Base-by-base conservation (phyloP, 2,888 invertebrate genomes). In the Polydrusus cervinus region DNA sequence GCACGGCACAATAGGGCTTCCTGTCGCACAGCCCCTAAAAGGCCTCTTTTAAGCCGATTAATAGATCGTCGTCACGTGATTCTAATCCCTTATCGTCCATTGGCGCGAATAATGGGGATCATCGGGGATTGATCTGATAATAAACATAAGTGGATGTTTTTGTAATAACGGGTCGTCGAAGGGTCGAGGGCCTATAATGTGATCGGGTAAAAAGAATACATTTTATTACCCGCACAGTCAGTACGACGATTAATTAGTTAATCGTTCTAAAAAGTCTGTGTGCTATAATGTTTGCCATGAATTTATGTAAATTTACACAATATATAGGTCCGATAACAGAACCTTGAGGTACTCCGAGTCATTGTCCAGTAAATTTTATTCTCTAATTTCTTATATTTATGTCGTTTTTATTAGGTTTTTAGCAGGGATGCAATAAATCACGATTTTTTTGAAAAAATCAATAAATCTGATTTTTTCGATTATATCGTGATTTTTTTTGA, bases 1-100 rank as follows among this genome's bases (percentile, higher is more conserved):
- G 45, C 57, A 8, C 13, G 10, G n/a, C 49, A 70, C 70, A 70
- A 70, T 61, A 70, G 70, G 70, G 70, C 70, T 70, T 70, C 70
- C 70, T 70, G 70, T 70, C 61, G 49, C 61, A 34, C 34, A 10
- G 60, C 38, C 60, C 61, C n/a, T 40, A 70, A 70, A 30, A 55
- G 70, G 61, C 57, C 68, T 68, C 70, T 61, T 60, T 60, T 70
- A 70, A 70, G 70, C 70, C 61, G 70, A 70, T 70, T 70, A 70
- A 70, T 70, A 57, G 57, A n/a, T 49, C 70, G 49, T 70, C 61
- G 47, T 61, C 70, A 70, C 70, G 70, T 70, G 70, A 70, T 51
- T 53, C 13, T 64, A 64, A 64, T 34, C 51, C 61, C 45, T 71
- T 49, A 49, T 71, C 40, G 62, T 61, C 38, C 53, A 66, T 66